These are phyloP conservation scores for Microcebus lehilahytsara DNA, from an alignment of 2,113 vertebrate species.

Conservation along the genomic window DNA sequence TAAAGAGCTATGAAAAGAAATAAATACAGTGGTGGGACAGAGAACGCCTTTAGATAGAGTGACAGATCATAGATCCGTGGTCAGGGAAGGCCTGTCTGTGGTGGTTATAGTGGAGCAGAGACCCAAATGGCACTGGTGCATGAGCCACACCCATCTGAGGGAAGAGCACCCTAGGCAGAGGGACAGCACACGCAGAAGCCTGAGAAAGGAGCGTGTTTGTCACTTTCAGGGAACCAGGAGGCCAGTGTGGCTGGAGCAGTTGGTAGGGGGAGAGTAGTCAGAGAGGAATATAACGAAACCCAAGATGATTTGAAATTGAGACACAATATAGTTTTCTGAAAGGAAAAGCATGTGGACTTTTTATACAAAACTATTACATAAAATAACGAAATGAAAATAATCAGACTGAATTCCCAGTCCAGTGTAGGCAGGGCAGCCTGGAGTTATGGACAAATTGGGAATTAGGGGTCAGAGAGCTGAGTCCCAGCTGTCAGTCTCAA, in stretches of 20 bases:
- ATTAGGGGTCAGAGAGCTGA: not conserved
- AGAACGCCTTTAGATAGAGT: not conserved
- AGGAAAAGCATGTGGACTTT: not conserved
- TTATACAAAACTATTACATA: not conserved
- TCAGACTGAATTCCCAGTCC: not conserved
- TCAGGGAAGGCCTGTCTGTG: not conserved
- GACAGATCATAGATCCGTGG: accelerated
- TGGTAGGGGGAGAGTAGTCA: not conserved
- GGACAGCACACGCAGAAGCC: not conserved
- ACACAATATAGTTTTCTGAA: not conserved
- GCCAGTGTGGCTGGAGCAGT: not conserved
- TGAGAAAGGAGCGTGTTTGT: not conserved
- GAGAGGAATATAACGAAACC: not conserved
- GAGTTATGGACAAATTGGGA: not conserved
- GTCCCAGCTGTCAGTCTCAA: not conserved
- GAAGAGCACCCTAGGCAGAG: not conserved
- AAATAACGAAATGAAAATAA: not conserved
- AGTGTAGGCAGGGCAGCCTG: not conserved
- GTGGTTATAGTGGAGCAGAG: not conserved
- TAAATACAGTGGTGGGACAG: not conserved
- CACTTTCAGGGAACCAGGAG: not conserved
- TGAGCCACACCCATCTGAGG: not conserved
- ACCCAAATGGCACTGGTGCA: not conserved
- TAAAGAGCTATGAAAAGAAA: not conserved
- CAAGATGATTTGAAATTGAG: not conserved